Evolutionary conservation across 2,113 vertebrate species (phyloP).

Genomic region (Leuciscus idus): DNA sequence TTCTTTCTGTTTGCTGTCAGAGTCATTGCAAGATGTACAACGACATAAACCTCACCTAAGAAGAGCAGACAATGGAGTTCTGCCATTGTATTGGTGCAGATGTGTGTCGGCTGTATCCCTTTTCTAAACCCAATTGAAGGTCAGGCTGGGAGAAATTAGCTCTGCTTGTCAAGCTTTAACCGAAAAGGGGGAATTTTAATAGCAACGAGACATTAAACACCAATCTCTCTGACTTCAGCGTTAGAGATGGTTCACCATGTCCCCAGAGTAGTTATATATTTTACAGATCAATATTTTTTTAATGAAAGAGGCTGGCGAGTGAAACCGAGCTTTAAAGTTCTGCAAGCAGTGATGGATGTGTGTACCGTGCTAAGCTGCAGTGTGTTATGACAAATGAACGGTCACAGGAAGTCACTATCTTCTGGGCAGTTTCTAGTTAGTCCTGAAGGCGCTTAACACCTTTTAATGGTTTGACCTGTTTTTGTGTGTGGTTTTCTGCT

Average conservation of each 20-base stretch:
- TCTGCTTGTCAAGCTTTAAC: neutral
- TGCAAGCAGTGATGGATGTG: slow-evolving; percentile 22
- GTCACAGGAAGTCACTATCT: slow-evolving; percentile 18
- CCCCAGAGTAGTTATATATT: slow-evolving; percentile 8
- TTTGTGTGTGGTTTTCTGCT: slow-evolving; percentile 29
- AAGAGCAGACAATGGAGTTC: slow-evolving; percentile 13
- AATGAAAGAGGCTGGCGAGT: slow-evolving; percentile 30
- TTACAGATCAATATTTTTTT: slow-evolving; percentile 25
- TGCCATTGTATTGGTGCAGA: neutral
- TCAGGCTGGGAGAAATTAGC: neutral
- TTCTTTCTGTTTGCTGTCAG: slow-evolving; percentile 4
- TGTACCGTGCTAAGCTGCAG: neutral
- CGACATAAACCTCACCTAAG: neutral
- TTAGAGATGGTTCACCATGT: neutral
- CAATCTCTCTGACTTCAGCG: neutral
- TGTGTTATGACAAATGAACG: neutral
- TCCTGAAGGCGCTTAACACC: neutral
- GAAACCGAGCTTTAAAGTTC: neutral
- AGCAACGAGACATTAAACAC: neutral
- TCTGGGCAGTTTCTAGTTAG: slow-evolving; percentile 1
- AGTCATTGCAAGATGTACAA: neutral
- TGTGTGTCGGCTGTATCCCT: neutral
- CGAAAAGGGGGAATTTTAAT: neutral
- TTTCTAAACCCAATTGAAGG: slow-evolving; percentile 5
- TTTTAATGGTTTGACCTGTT: slow-evolving; percentile 31